These are phyloP conservation scores for Nymphalis urticae DNA, from an alignment of 2,888 invertebrate species.

Conservation along the genomic window DNA sequence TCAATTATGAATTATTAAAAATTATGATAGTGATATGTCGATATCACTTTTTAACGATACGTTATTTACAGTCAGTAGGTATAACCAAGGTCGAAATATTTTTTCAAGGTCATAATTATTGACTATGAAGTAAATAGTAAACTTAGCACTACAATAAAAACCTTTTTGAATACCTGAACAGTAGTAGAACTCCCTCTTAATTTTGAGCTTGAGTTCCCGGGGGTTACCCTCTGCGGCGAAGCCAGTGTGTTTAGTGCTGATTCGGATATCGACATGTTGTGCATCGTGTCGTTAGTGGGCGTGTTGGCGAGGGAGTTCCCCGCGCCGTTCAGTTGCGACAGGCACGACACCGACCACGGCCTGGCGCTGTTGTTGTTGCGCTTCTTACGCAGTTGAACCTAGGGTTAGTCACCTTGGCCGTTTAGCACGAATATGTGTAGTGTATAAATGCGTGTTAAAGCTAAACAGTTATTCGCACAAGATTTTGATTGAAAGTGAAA, in stretches of 20 bases:
- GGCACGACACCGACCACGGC: constrained; percentile 94
- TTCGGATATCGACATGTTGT: constrained; percentile 92
- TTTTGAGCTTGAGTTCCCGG: constrained; percentile 68
- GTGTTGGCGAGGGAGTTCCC: constrained; percentile 71
- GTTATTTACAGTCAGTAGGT: no score
- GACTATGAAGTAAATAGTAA: no score
- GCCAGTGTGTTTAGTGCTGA: constrained; percentile 90
- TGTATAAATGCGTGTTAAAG: background rate
- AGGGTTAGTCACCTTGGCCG: constrained; percentile 47
- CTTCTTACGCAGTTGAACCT: constrained; percentile 85
- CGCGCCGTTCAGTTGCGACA: constrained; percentile 86
- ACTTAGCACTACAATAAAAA: no score
- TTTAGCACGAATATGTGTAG: constrained; percentile 2
- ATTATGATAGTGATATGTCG: no score
- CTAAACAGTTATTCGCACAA: background rate
- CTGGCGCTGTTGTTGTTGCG: constrained; percentile 82
- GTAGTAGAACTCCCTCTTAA: constrained; percentile 75
- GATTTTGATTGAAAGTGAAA: no score
- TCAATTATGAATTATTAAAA: no score
- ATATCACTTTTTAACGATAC: no score
- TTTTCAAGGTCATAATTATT: no score
- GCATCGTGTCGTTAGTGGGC: constrained; percentile 64
- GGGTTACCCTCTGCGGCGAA: constrained; percentile 74
- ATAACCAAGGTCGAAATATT: no score
- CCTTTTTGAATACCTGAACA: constrained; percentile 61